Base-by-base conservation (phyloP, 2,113 vertebrate species). In the Ranitomeya variabilis region DNA sequence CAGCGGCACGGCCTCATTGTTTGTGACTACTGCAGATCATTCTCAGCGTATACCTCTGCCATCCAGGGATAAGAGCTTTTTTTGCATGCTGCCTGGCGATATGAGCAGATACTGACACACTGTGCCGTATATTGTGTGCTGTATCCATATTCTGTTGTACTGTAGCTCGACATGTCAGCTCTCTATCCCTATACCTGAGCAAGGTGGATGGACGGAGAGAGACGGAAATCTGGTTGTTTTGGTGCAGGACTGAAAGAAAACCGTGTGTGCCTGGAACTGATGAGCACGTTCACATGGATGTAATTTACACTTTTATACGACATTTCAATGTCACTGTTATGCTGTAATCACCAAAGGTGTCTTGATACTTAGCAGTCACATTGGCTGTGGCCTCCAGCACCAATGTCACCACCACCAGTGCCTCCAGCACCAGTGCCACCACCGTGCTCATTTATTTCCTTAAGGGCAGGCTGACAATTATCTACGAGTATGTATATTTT, bases 281-380 rank as follows among this genome's bases (percentile, higher is more conserved):
- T 14, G 62, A 52, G 37, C 19, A 45, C 14, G 19, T n/a, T 23
- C 37, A 52, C 62, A 83, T 52, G 81, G 80, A 66, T 52, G 19
- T 21, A 51, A 19, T 13, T 85, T 59, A 74, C 82, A 6, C 6
- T 73, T 85, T 85, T 85, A 55, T 59, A 85, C 51, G 73, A n/a
- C 13, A 16, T 60, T 67, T 59, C 10, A 51, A 84, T 84, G 82
- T 84, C 82, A 71, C 82, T 60, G 18, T 74, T 59, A 85, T 31
- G 54, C 55, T 85, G 52, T 73, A 54, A 73, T 85, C 54, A 74
- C 83, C 83, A 74, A 76, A 85, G 60, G 83, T 85, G 83, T 76
- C 83, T 85, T 59, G 52, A 26, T 60, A 19, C 54, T 55, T 51
- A 71, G 45, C 51, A 85, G 26, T 31, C 13, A 6, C 66, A 31